These are phyloP conservation scores for Datnioides undecimradiatus DNA, from an alignment of 2,113 vertebrate species.

Conservation along the genomic window DNA sequence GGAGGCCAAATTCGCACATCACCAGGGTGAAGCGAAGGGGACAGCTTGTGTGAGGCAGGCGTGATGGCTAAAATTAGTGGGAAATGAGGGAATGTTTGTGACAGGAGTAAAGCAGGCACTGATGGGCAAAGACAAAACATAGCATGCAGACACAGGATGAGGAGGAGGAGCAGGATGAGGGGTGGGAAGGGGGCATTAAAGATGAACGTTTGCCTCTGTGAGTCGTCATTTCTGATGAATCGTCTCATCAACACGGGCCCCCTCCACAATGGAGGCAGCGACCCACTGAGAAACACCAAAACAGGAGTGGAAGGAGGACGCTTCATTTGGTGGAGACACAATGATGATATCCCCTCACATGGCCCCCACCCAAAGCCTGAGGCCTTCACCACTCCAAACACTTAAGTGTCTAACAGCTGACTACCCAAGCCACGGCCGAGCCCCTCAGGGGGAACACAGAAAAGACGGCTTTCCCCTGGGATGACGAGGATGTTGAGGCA, in stretches of 20 bases:
- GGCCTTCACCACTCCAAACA: conserved; percentile 31
- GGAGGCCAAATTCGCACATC: conserved; percentile 28
- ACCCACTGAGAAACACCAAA: conserved; percentile 65
- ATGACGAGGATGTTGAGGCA: conserved; percentile 46
- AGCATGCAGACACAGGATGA: conserved; percentile 48
- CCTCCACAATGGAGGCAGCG: conserved; percentile 63
- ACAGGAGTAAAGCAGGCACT: conserved; percentile 37
- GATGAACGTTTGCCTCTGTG: conserved; percentile 8
- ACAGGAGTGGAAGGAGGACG: conserved; percentile 49
- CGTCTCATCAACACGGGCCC: conserved; percentile 39
- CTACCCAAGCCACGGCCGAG: conserved; percentile 59
- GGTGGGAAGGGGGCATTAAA: background rate
- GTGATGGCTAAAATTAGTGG: conserved; percentile 26
- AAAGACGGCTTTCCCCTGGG: conserved; percentile 63
- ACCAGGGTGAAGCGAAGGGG: conserved; percentile 16
- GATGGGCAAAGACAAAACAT: conserved; percentile 67
- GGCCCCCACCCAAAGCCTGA: conserved; percentile 25
- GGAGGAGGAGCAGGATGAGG: background rate
- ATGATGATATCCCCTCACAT: conserved; percentile 55
- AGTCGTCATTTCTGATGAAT: conserved; percentile 36
- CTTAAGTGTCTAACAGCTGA: conserved; percentile 66
- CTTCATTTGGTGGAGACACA: conserved; percentile 57
- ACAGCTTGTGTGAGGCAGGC: conserved; percentile 33
- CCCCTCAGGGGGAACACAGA: conserved; percentile 56
- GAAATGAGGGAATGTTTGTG: conserved; percentile 24